Conservation (phyloP, 2,113 vertebrate species). For the Dromiciops gliroides region DNA sequence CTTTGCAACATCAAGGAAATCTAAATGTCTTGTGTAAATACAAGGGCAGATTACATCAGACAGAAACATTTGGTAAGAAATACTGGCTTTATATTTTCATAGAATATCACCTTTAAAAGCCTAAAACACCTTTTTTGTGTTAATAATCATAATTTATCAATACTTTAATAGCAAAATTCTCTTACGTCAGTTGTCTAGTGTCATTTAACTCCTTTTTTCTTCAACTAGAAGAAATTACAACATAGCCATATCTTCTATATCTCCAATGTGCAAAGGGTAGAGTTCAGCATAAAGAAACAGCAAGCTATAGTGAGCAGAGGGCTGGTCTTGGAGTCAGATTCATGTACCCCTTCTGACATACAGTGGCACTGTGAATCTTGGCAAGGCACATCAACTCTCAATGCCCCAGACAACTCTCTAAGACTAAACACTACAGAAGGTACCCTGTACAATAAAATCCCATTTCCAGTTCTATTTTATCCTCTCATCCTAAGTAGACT, state of each 20-base stretch:
- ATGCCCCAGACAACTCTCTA: not conserved
- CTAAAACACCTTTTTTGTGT: not conserved
- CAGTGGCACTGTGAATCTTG: not conserved
- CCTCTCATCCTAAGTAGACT: not conserved
- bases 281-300: not conserved
- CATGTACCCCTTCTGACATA: not conserved
- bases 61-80: conserved; percentile 16
- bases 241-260: conserved; percentile 19
- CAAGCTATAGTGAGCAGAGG: not conserved
- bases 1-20: conserved; percentile 21
- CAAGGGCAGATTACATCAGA: conserved; percentile 33
- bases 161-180: conserved; percentile 42
- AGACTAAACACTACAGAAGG: not conserved
- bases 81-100: not conserved
- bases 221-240: conserved; percentile 28
- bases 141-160: conserved; percentile 12
- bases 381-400: not conserved
- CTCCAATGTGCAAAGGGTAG: not conserved
- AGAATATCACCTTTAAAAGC: not conserved
- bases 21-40: conserved; percentile 18
- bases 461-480: not conserved
- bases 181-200: conserved; percentile 11
- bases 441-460: not conserved
- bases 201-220: conserved; percentile 32
- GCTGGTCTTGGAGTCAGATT: not conserved